Conservation (phyloP, 35 echinoderm and acorn worm species). For the Amphiura filiformis region DNA sequence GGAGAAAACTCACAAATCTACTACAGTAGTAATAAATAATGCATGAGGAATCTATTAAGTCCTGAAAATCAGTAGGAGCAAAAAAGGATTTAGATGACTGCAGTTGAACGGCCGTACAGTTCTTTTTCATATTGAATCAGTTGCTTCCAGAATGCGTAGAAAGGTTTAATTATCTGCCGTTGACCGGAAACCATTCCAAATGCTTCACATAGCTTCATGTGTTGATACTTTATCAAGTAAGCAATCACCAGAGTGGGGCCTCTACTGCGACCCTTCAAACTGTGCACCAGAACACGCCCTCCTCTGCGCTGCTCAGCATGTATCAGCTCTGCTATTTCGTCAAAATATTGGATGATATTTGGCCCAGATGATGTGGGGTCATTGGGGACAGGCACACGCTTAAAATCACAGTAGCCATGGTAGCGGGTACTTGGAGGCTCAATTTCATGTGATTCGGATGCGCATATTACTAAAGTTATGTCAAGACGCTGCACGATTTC, state of each 20-base stretch:
- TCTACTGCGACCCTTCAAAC: not conserved
- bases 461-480: not conserved
- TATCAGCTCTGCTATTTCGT: conserved; percentile 79
- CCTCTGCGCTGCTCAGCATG: conserved; percentile 64
- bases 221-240: no score
- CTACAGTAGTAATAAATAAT: no score
- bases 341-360: conserved; percentile 54
- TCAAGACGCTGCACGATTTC: no score
- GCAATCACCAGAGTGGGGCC: no score
- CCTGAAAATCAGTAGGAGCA: no score
- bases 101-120: conserved; percentile 69
- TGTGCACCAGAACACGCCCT: conserved; percentile 76
- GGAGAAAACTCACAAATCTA: no score
- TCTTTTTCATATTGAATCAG: conserved; percentile 26
- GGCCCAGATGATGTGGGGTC: not conserved
- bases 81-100: conserved; percentile 73
- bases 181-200: no score
- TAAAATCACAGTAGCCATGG: not conserved
- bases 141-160: no score
- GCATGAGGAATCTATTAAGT: no score
- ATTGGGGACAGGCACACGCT: not conserved
- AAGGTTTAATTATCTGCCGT: no score
- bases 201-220: no score
- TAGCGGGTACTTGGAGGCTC: not conserved
- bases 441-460: not conserved